Percentiles rank a stretch among this genome's conserved stretches.
Conservation (phyloP, 2,888 invertebrate species). For the Noctua pronuba region DNA sequence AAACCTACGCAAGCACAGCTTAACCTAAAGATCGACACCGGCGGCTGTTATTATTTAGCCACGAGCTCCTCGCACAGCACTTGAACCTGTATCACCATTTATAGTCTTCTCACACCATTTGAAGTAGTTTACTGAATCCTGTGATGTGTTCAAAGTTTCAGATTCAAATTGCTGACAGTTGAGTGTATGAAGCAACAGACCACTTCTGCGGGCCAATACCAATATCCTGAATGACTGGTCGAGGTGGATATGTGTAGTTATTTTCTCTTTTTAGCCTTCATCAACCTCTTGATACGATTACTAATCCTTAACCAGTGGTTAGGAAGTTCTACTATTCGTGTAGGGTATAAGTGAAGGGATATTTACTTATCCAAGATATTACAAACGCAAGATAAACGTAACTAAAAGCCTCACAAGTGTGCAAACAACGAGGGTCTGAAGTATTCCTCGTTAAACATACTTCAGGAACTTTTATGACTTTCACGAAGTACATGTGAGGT, state of each 20-base stretch:
- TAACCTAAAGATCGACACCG: too few relatives aligned
- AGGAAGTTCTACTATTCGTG: background rate
- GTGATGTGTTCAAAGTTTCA: background rate
- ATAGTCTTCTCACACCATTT: too few relatives aligned
- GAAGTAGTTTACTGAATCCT: background rate
- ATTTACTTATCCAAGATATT: background rate
- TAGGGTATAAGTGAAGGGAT: background rate
- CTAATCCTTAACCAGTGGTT: background rate
- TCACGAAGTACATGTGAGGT: slow-evolving; percentile 49
- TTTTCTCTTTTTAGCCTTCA: background rate
- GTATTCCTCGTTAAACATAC: slow-evolving; percentile 55
- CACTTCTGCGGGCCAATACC: background rate
- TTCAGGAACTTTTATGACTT: slow-evolving; percentile 60
- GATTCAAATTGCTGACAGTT: background rate
- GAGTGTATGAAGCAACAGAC: background rate
- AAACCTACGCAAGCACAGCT: too few relatives aligned
- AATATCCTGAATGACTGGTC: background rate
- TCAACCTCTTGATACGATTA: background rate
- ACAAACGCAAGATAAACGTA: slow-evolving; percentile 52
- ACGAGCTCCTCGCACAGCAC: too few relatives aligned
- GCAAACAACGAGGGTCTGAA: slow-evolving; percentile 42
- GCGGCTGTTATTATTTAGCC: too few relatives aligned
- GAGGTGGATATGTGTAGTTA: background rate
- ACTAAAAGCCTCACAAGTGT: slow-evolving; percentile 50
- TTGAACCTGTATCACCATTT: too few relatives aligned